Evolutionary conservation across 2,888 invertebrate genomes (phyloP), one percentile per base, ranked within the genome.

Genomic region (Hyles lineata): DNA sequence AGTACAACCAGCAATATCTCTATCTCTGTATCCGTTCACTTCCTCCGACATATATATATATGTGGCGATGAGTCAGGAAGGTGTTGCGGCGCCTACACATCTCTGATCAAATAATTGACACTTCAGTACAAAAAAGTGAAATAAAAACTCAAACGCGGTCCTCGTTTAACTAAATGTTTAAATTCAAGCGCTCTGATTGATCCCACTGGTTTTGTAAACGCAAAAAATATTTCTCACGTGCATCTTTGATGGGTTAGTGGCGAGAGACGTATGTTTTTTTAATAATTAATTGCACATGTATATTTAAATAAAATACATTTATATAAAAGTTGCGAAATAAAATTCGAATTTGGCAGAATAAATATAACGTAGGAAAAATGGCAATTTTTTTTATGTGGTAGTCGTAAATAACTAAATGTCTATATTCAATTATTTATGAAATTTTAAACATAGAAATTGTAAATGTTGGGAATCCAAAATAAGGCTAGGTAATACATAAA

Each of bases 101-200:
- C 74, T 43, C 79, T 91, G 89, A 92, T 90, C 89, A 90, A 88
- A 90, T 92, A 93, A 92, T 93, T 92, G 92, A 92, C 89, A 87
- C 90, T 90, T 85, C 29, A 29, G 29, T 61, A 74, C 78, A 72
- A 61, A 77, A 74, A 83, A 86, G 74, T 79, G 29, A 76, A 82
- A 85, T 85, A 89, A 89, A 89, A 90, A 87, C 79, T 76, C 67
- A 70, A 73, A 80, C 11, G 77, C 79, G 82, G 84, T 79, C 80
- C 78, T 79, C 79, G 81, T 80, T 83, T 81, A 82, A 84, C 77
- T 77, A 76, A 76, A 74, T 77, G 75, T 79, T 82, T 80, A 76
- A 77, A 82, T 76, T 75, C 76, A 76, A 76, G 74, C 74, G 76
- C 74, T 61, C 76, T 78, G 82, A 86, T 83, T 82, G 83, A 82